A percentile compares a stretch with the other conserved stretches of the same genome.
These are phyloP conservation scores for Anoplophora glabripennis DNA, from an alignment of 1,140 invertebrate genomes.

Conservation along the genomic window DNA sequence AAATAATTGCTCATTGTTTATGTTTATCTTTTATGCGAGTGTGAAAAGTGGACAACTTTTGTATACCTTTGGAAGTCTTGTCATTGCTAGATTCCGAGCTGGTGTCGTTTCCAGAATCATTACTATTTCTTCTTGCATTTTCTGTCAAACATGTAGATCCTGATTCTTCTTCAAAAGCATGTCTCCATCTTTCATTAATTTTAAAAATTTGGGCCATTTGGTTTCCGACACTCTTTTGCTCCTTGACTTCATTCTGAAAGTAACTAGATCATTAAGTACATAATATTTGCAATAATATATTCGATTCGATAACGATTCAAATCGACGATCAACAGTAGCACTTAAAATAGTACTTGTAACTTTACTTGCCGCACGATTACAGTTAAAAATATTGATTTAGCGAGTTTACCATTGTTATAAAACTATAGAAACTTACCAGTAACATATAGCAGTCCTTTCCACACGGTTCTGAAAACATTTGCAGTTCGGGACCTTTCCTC, in stretches of 20 bases:
- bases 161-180: slow-evolving; percentile 25
- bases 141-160: slow-evolving; percentile 52
- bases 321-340: too few species aligned
- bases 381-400: background rate
- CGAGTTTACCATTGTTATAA: background rate
- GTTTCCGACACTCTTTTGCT: slow-evolving; percentile 59
- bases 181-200: slow-evolving; percentile 37
- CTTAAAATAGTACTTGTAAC: too few species aligned
- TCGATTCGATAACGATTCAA: too few species aligned
- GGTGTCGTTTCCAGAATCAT: slow-evolving; percentile 89
- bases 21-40: too few species aligned
- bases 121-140: slow-evolving; percentile 64
- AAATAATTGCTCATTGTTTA: too few species aligned
- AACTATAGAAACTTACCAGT: slow-evolving; percentile 58
- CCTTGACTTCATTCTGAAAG: slow-evolving; percentile 74
- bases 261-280: slow-evolving; percentile 20
- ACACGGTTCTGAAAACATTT: slow-evolving; percentile 83
- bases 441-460: slow-evolving; percentile 86
- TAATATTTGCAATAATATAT: too few species aligned
- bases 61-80: slow-evolving; percentile 54
- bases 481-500: slow-evolving; percentile 84
- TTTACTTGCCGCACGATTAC: too few species aligned
- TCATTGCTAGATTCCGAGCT: slow-evolving; percentile 92
- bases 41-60: too few species aligned
- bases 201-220: slow-evolving; percentile 47